Base-by-base conservation (phyloP, 2,888 invertebrate genomes). In the Eupithecia pulchellata region DNA sequence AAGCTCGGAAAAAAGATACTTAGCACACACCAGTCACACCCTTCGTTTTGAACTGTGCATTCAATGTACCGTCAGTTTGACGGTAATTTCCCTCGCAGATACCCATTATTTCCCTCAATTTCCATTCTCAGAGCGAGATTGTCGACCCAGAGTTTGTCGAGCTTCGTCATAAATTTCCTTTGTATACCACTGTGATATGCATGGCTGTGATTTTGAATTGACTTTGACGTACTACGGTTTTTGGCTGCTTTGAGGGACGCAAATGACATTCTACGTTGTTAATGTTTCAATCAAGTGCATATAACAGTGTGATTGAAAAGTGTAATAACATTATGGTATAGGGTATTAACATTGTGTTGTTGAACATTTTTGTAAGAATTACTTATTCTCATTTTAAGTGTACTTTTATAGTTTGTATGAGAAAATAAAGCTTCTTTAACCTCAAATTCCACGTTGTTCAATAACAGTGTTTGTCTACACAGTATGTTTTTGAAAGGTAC, bases 1-100 rank as follows among this genome's bases (percentile, higher is more conserved):
- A 89, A 91, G 89, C 86, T 88, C 84, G 89, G 89, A 77, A 89
- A 90, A 89, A 90, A 90, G 88, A 86, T 89, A 91, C 89, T 92
- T 90, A 88, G 89, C 80, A 81, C 4, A 55, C 27, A 55, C 52
- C 52, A 34, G 34, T 39, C 80, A 79, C 87, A 85, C 86, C 84
- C 86, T 87, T 84, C 66, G 64, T 67, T 72, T 67, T 67, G 69
- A 73, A 70, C 69, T 70, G 67, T 69, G 73, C 64, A 73, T 73
- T 69, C 66, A 55, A 66, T 68, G 65, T 66, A 72, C 61, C 57
- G 66, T 68, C 42, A 14, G 72, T 60, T 57, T 60, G 66, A 25
- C 57, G 58, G 66, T 72, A 69, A 73, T 69, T 73, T 73, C 64
- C 64, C 69, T 61, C 72, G 27, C 66, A 72, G 66, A 69, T 66